Conservation (phyloP, 2,888 invertebrate genomes). For the Drosophila testacea region DNA sequence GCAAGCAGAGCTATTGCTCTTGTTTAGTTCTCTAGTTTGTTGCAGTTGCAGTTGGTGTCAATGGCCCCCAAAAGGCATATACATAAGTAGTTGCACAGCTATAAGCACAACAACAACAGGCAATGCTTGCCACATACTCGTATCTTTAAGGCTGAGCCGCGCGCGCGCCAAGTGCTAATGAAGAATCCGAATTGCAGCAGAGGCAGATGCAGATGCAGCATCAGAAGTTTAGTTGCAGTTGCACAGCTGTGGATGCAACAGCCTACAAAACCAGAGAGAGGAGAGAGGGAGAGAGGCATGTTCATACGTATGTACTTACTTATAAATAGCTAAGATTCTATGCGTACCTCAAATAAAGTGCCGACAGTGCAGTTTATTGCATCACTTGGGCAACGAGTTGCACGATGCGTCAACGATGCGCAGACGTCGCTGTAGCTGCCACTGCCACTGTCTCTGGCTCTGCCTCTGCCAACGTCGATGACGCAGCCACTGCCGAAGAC, state of each 20-base stretch:
- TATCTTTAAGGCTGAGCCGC: conserved; percentile 28
- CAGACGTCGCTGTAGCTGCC: background rate
- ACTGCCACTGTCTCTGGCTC: background rate
- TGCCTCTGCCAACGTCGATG: background rate
- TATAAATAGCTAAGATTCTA: conserved; percentile 57
- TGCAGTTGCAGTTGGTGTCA: conserved; percentile 7
- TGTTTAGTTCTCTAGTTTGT: conserved; percentile 1
- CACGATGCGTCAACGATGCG: conserved; percentile 11
- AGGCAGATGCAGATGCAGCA: background rate
- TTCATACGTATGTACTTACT: conserved; percentile 4
- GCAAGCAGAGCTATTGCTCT: background rate
- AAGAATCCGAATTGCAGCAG: conserved; percentile 43
- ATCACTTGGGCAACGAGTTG: conserved; percentile 47
- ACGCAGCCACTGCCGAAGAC: background rate
- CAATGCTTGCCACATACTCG: conserved; percentile 12
- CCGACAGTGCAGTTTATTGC: conserved; percentile 49
- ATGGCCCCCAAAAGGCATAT: conserved; percentile 31
- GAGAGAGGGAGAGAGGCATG: background rate
- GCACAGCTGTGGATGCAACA: conserved; percentile 3
- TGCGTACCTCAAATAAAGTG: conserved; percentile 42
- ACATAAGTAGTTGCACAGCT: background rate
- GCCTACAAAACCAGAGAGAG: background rate
- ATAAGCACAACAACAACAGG: conserved; percentile 16
- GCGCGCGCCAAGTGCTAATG: conserved; percentile 50
- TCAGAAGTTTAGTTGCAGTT: conserved; percentile 5